Evolutionary conservation across 1,140 invertebrate species (phyloP), one percentile per base, ranked within the genome.

Genomic region (Metopolophium dirhodum): DNA sequence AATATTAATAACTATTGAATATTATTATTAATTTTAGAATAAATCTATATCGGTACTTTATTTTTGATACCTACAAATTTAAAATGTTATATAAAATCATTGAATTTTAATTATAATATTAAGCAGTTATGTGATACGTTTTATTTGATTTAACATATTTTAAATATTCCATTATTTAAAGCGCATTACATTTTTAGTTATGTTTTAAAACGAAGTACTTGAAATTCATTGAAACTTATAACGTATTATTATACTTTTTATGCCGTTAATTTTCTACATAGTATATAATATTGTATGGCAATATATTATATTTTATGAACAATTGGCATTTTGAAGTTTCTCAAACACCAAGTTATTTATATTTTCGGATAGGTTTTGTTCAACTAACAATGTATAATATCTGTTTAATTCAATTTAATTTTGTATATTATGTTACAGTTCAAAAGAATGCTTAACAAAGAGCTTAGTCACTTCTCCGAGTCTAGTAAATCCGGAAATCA

Each of bases 361-460:
- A 23, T 37, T 83, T 54, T 20, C 22, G 22, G 20, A 22, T 54
- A 7, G 23, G 51, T 54, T 54, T 54, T 54, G 22, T 83, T 37
- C 7, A 9, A 83, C 35, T 83, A 37, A 22, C 23, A 22, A 83
- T 37, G 14, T 37, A 83, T 23, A 83, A 83, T 23, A 83, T 20
- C 18, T 22, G n/a, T 37, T 83, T 83, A 83, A 83, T 83, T 37
- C 18, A 83, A 37, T 83, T 8, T 6, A 7, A 37, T 90, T 35
- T 90, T 93, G n/a, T 87, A 90, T 94, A 61, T 94, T 90, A 94
- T 94, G 94, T 96, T 97, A 93, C 97, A 99, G 99, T 99, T 99
- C 96, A 99, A 99, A 96, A 97, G 99, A 95, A 99, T 99, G 98
- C 97, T 99, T 95, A 99, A 99, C 96, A 99, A 99, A 96, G 99